These are phyloP conservation scores for Pristiophorus japonicus DNA, from an alignment of 2,113 vertebrate genomes.

Conservation along the genomic window DNA sequence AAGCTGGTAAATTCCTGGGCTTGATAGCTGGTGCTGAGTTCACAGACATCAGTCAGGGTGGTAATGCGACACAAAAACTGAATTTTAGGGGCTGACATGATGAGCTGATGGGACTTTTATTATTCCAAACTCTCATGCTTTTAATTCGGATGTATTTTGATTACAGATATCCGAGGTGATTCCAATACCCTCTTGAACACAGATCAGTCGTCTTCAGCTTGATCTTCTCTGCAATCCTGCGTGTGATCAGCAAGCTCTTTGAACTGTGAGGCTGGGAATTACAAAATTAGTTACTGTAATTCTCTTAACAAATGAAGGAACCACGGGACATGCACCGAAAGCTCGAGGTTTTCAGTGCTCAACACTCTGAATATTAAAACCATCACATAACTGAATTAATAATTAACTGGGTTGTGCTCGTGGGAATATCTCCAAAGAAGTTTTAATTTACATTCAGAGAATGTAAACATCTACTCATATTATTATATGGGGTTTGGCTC, in stretches of 20 bases:
- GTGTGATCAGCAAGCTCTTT: neutral
- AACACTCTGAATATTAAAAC: neutral
- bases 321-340: neutral
- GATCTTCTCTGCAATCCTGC: neutral
- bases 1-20: too few species aligned
- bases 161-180: neutral
- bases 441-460: conserved; percentile 3
- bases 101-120: neutral
- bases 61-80: too few species aligned
- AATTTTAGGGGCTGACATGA: neutral
- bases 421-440: neutral
- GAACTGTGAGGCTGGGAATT: neutral
- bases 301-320: neutral
- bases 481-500: neutral
- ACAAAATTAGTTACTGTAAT: too few species aligned
- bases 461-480: neutral
- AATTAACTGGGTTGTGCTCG: neutral
- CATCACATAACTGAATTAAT: neutral
- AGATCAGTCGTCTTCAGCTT: neutral
- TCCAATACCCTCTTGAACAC: neutral
- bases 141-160: neutral
- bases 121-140: neutral
- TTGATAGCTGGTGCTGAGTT: too few species aligned
- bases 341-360: neutral
- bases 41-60: too few species aligned